Evolutionary conservation across 2,888 invertebrate species (phyloP).

Genomic region (Stenchaetothrips biformis): DNA sequence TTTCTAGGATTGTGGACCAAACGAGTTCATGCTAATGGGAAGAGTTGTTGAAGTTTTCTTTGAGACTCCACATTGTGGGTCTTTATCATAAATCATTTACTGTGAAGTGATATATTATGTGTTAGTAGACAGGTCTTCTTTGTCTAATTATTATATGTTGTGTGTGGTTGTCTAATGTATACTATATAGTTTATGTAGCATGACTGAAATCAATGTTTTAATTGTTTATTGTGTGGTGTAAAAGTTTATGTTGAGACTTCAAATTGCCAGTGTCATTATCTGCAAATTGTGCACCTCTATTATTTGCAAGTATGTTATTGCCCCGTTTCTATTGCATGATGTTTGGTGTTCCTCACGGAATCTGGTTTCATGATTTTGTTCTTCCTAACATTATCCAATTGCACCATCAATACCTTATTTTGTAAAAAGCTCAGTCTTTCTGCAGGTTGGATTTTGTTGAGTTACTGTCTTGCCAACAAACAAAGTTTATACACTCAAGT

Average conservation of each 20-base stretch:
- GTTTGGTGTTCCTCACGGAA: neutral
- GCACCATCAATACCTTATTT: no score
- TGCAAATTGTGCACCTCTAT: neutral
- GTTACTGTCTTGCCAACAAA: neutral
- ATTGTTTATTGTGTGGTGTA: neutral
- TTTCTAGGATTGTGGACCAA: conserved; percentile 24
- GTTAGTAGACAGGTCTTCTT: conserved; percentile 13
- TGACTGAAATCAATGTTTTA: conserved; percentile 3
- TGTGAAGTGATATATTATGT: conserved; percentile 17
- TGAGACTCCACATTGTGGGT: neutral
- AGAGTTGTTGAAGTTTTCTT: neutral
- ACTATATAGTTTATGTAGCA: conserved; percentile 20
- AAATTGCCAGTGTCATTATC: neutral
- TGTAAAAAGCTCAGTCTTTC: no score
- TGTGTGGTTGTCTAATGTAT: conserved; percentile 15
- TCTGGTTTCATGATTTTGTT: neutral
- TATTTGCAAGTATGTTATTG: neutral
- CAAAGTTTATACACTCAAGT: neutral
- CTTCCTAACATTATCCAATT: no score
- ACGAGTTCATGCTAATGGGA: conserved; percentile 11
- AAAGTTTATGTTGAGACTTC: conserved; percentile 7
- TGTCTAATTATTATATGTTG: conserved; percentile 16
- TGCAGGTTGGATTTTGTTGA: no score
- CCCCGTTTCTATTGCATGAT: neutral
- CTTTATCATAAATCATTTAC: neutral